Evolutionary conservation across 92 coral and sea anemone species (phyloP), one percentile per base, ranked within the genome.

Genomic region (Bergia puertoricense): DNA sequence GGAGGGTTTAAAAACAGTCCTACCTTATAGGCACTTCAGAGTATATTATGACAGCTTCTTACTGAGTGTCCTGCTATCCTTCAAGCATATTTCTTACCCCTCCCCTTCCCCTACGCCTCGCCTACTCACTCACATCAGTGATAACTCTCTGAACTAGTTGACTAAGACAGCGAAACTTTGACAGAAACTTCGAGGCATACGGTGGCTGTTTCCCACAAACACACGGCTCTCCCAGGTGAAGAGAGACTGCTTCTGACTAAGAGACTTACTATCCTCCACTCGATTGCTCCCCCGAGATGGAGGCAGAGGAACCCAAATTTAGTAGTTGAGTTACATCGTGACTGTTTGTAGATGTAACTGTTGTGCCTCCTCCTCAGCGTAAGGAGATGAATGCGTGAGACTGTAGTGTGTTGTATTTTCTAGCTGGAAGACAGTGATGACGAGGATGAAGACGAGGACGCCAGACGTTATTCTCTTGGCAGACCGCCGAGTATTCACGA

Each of bases 371-470:
- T 9, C 66, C 20, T 57, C 66, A 9, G 18, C 66, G 10, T 57
- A 18, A 10, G 66, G 20, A 16, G 20, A 16, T 57, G 66, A 57
- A 9, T 57, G 66, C 3, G 10, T 9, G 66, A 57, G 66, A 57
- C n/a, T 62, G 48, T 67, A 4, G 40, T 74, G 22, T 38, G 44
- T 1, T 59, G 13, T 78, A 22, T 39, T 88, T 16, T 50, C 51
- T 89, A 96, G 95, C 56, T 94, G 71, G 99, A 96, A 79, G 99
- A 96, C 68, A 96, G 99, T 51, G 99, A 96, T 75, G 99, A 96
- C 30, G 99, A 96, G 89, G 99, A 96, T 45, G 99, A 91, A 82
- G 93, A 91, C 37, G 93, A 96, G n/a, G 96, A 93, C 39, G 88
- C 91, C 9, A 93, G 87, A 68, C 78, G 94, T 15, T 92, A 89